These are phyloP conservation scores for Zosterops pallidus DNA, from an alignment of 2,113 vertebrate genomes.

Conservation along the genomic window DNA sequence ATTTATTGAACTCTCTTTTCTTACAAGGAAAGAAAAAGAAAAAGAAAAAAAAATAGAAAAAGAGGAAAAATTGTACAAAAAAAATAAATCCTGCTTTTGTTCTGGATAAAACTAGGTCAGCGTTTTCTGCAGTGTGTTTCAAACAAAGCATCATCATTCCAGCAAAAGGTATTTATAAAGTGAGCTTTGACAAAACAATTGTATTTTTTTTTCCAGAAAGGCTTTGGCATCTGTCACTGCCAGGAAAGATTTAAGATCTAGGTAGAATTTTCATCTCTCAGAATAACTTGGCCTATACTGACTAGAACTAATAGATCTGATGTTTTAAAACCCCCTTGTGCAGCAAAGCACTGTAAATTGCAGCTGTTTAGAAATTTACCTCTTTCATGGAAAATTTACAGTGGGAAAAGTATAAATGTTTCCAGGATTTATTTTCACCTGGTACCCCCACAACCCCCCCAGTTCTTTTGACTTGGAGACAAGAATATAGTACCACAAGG, in stretches of 20 bases:
- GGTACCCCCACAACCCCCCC: background rate
- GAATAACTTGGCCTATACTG: slow-evolving; percentile 45
- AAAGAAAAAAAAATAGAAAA: background rate
- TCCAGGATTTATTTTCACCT: background rate
- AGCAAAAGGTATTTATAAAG: slow-evolving; percentile 60
- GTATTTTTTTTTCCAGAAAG: background rate
- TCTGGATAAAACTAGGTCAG: slow-evolving; percentile 67
- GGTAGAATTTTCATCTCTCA: slow-evolving; percentile 49
- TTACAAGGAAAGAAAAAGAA: background rate
- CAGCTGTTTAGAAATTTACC: background rate
- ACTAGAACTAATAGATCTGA: slow-evolving; percentile 19
- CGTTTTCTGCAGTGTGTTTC: slow-evolving; percentile 18
- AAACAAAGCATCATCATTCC: slow-evolving; percentile 30
- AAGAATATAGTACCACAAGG: background rate
- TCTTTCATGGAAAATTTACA: background rate
- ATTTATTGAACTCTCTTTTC: slow-evolving; percentile 38
- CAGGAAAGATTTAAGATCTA: slow-evolving; percentile 51
- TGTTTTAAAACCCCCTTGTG: slow-evolving; percentile 11
- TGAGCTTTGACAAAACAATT: slow-evolving; percentile 41
- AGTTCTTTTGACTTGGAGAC: background rate
- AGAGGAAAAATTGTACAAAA: background rate
- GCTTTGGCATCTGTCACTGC: slow-evolving; percentile 47
- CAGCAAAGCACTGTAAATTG: background rate
- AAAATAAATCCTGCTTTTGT: slow-evolving; percentile 69
- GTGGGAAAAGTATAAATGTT: background rate